Percentiles rank a stretch among this genome's conserved stretches.
Conservation (phyloP, 2,113 vertebrate species). For the Prionailurus viverrinus region DNA sequence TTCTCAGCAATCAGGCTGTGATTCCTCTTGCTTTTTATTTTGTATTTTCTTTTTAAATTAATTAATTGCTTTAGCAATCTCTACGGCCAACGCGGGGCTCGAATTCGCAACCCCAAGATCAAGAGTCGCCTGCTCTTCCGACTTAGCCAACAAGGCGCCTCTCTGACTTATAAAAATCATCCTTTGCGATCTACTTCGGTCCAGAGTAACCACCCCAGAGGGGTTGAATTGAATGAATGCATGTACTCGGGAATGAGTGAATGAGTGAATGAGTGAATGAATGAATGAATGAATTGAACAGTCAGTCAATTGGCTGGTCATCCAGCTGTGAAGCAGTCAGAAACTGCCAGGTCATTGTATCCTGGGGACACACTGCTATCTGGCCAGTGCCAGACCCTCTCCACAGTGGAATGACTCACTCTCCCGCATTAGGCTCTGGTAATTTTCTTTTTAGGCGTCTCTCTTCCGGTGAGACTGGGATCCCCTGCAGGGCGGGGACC, state of each 20-base stretch:
- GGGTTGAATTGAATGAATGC: neutral
- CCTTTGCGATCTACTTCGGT: neutral
- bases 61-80: neutral
- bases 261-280: neutral
- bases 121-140: neutral
- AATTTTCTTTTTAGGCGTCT: neutral
- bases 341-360: neutral
- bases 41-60: neutral
- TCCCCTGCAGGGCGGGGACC: neutral
- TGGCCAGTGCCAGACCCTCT: neutral
- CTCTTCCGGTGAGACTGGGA: neutral
- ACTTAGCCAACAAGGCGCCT: neutral
- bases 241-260: accelerated
- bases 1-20: neutral
- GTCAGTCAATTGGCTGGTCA: neutral
- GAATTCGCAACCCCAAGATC: neutral
- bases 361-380: neutral
- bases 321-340: neutral
- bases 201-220: too few species aligned
- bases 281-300: neutral
- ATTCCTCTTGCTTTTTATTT: neutral
- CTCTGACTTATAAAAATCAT: neutral
- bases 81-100: neutral
- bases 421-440: neutral
- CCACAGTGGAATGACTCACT: neutral